Evolutionary conservation across 2,888 invertebrate species (phyloP).

Genomic region (Nezara viridula): DNA sequence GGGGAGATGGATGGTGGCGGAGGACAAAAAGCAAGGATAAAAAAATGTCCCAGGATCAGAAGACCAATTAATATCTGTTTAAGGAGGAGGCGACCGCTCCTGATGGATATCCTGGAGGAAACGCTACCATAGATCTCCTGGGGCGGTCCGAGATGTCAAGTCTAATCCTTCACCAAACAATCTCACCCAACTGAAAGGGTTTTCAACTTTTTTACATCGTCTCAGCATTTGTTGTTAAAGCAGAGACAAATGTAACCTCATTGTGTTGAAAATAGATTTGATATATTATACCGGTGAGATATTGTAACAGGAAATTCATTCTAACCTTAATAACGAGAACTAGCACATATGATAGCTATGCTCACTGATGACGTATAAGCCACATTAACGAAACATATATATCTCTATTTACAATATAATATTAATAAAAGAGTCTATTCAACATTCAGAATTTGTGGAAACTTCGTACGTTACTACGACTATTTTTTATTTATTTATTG

Average conservation of each 20-base stretch:
- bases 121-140: background rate
- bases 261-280: background rate
- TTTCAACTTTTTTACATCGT: background rate
- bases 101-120: background rate
- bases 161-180: background rate
- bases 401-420: no score
- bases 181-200: background rate
- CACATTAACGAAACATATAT: no score
- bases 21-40: background rate
- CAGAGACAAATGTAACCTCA: background rate
- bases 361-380: no score
- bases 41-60: background rate
- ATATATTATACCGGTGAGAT: background rate
- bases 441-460: no score
- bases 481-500: no score
- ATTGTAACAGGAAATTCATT: background rate
- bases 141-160: background rate
- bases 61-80: constrained; percentile 27
- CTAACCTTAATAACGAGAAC: no score
- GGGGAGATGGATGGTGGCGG: constrained; percentile 1
- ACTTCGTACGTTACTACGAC: no score
- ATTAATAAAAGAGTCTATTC: no score
- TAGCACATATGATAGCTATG: no score
- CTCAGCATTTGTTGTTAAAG: background rate
- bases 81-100: background rate